Evolutionary conservation across 2,888 invertebrate genomes (phyloP).

Genomic region (Melolontha melolontha): DNA sequence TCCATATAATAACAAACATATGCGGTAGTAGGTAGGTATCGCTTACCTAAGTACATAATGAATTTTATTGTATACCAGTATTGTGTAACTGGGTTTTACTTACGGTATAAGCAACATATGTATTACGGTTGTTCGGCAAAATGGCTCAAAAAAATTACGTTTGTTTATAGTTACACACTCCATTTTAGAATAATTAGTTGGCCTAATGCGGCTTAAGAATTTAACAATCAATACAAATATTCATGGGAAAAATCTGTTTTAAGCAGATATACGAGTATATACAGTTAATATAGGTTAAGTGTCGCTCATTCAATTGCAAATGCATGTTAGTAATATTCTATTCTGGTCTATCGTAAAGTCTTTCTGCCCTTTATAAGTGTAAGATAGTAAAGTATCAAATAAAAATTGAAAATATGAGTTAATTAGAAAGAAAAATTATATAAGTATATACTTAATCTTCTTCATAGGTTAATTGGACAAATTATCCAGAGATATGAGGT

Average conservation of each 20-base stretch:
- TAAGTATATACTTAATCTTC: too few species aligned
- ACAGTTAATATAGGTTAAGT: not conserved
- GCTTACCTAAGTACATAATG: not conserved
- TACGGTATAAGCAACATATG: constrained; percentile 1
- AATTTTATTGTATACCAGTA: not conserved
- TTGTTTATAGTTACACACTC: not conserved
- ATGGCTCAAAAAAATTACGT: not conserved
- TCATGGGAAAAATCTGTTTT: constrained; percentile 18
- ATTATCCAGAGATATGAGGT: too few species aligned
- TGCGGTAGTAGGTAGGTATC: not conserved
- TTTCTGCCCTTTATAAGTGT: too few species aligned
- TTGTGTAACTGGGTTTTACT: constrained; percentile 15
- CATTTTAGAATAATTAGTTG: constrained; percentile 5
- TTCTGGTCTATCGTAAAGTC: too few species aligned
- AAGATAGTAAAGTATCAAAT: too few species aligned
- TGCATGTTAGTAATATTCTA: too few species aligned
- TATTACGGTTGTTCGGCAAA: not conserved
- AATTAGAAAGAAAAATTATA: too few species aligned
- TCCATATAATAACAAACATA: constrained; percentile 8
- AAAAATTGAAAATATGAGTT: too few species aligned
- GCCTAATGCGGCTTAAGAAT: constrained; percentile 9
- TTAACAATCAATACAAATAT: not conserved
- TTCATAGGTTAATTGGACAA: too few species aligned
- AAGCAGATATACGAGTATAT: not conserved
- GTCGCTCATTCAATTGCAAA: not conserved